Conservation (phyloP, 2,797 vertebrate species). For the Intellagama lesueurii region DNA sequence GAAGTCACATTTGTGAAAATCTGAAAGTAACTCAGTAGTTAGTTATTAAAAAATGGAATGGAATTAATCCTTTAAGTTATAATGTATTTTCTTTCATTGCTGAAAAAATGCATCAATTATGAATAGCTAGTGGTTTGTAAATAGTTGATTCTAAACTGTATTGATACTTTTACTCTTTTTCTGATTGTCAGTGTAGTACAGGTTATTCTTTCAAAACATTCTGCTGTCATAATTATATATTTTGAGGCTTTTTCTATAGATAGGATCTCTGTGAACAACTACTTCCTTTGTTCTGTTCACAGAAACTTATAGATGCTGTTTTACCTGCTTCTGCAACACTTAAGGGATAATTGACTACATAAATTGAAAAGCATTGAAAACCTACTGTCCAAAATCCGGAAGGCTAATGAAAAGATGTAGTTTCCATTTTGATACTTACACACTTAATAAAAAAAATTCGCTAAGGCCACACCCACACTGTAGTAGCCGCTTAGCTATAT, state of each 20-base stretch:
- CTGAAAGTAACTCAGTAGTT: background rate
- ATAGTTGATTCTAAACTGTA: background rate
- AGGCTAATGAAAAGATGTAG: background rate
- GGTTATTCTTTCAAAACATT: background rate
- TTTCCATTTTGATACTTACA: background rate
- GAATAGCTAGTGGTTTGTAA: background rate
- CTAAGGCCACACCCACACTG: background rate
- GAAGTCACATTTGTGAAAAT: background rate
- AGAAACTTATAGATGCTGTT: conserved; percentile 1
- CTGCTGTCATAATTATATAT: conserved; percentile 2
- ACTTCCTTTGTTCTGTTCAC: background rate
- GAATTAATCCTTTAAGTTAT: background rate
- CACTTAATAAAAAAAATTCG: background rate
- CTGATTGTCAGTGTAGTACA: background rate
- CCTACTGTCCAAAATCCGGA: background rate
- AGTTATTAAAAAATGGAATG: background rate
- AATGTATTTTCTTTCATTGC: background rate
- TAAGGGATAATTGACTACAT: background rate
- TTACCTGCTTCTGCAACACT: conserved; percentile 13
- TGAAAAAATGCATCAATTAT: background rate
- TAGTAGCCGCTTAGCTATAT: background rate
- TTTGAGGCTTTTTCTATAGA: conserved; percentile 3
- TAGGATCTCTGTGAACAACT: background rate
- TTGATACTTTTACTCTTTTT: background rate
- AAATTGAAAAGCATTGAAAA: background rate